Base-by-base conservation (phyloP, 2,113 vertebrate genomes). In the Colossoma macropomum region DNA sequence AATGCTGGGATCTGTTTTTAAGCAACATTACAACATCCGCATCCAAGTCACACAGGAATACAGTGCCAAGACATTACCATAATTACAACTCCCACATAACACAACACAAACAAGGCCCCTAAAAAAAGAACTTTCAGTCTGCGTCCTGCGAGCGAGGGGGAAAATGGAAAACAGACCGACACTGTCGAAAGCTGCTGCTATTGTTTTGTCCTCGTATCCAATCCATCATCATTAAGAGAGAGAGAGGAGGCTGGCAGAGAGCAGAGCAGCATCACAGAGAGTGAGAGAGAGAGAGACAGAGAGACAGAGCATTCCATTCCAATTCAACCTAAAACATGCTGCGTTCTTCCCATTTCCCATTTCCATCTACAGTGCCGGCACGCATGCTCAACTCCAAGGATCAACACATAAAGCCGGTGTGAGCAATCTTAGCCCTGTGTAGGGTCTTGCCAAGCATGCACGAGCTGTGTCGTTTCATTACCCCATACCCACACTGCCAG, bases 151-250 rank as follows among this genome's bases (percentile, higher is more conserved):
- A 79, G 19, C 11, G 17, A 62, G 3, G 11, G 21, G 50, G 25
- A 32, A 68, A 72, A 79, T 41, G 77, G 9, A 83, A 77, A 62
- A 69, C 78, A 79, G 69, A 74, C 52, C 16, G 73, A 52, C 28
- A 41, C 50, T 52, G 62, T 80, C 28, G 68, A 84, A 75, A 59
- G 59, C 63, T 54, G 38, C 74, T 75, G 62, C 77, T 27, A 71
- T 78, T 83, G 70, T 81, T 85, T 82, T 78, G 65, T 76, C 25
- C 66, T 78, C 25, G n/a, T 71, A 65, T 60, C 59, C 78, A 84
- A 85, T 89, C 83, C 81, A 84, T 87, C 83, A 84, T 84, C 79
- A 84, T 89, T 89, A 86, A 59, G 65, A 59, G 75, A 75, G 75
- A 75, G 78, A 62, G 27, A 23, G 60, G 41, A 38, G 63, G 17